Conservation (phyloP, 2,888 invertebrate genomes). For the Andrena chrysosceles region DNA sequence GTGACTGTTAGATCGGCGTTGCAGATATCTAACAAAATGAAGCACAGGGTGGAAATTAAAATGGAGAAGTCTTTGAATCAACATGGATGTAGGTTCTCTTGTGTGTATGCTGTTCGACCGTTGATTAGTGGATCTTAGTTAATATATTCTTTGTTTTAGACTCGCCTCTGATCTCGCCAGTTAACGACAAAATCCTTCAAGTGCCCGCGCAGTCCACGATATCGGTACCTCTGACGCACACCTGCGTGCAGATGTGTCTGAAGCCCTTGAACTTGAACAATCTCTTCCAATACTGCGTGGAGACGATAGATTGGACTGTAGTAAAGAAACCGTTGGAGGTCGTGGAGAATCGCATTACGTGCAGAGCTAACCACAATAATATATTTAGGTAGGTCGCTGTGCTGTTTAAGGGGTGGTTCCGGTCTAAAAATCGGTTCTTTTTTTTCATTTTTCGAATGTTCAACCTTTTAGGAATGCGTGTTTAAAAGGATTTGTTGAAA, state of each 20-base stretch:
- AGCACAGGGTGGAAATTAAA: constrained; percentile 90
- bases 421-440: too few species aligned
- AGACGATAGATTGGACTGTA: constrained; percentile 88
- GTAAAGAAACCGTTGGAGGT: constrained; percentile 85
- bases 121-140: not conserved
- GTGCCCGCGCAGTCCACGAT: constrained; percentile 87
- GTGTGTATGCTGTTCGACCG: not conserved
- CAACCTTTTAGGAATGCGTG: too few species aligned
- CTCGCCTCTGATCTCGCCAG: constrained; percentile 72
- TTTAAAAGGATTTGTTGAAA: too few species aligned
- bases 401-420: not conserved
- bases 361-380: constrained; percentile 81
- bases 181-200: constrained; percentile 78
- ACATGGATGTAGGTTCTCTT: constrained; percentile 80
- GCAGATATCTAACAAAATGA: constrained; percentile 91
- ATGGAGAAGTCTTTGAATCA: constrained; percentile 87
- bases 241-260: constrained; percentile 90
- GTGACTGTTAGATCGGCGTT: constrained; percentile 97
- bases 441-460: too few species aligned
- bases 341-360: constrained; percentile 79
- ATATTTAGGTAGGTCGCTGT: constrained; percentile 83
- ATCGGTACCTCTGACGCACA: constrained; percentile 92
- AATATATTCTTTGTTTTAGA: constrained; percentile 67
- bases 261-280: constrained; percentile 88
- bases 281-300: constrained; percentile 87